Conservation (phyloP, 2,797 vertebrate species). For the Notolepis coatsorum region DNA sequence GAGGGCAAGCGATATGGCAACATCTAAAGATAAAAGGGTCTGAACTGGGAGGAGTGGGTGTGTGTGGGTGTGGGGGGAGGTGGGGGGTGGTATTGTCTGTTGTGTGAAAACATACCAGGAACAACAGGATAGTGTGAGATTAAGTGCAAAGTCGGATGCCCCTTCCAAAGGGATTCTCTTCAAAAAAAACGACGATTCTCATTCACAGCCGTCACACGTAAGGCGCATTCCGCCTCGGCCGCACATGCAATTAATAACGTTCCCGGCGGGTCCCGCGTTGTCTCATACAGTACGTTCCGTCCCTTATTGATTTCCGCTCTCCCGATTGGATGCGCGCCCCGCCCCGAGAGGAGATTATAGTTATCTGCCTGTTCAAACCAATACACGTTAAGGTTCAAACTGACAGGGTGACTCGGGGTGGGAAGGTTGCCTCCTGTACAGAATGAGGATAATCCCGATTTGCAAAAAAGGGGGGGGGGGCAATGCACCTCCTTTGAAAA, state of each 20-base stretch:
- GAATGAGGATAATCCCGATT: slow-evolving; percentile 20
- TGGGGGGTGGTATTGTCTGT: too few species aligned
- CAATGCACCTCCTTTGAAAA: slow-evolving; percentile 21
- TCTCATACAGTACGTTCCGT: slow-evolving; percentile 34
- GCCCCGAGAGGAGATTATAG: slow-evolving; percentile 45
- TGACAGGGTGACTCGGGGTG: slow-evolving; percentile 32
- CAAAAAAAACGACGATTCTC: neutral
- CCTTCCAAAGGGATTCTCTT: neutral
- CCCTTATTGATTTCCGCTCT: slow-evolving; percentile 55
- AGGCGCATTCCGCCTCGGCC: slow-evolving; percentile 15
- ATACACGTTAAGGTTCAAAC: slow-evolving; percentile 44
- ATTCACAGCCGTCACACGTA: slow-evolving; percentile 3
- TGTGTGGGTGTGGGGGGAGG: too few species aligned
- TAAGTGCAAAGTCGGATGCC: neutral
- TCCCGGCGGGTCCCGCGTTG: slow-evolving; percentile 27
- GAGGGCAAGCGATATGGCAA: slow-evolving; percentile 10
- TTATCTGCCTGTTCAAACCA: slow-evolving; percentile 43
- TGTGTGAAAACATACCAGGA: neutral
- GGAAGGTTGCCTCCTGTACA: slow-evolving; percentile 33
- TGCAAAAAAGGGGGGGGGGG: slow-evolving; percentile 30
- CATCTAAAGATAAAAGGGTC: slow-evolving; percentile 19
- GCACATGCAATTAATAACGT: slow-evolving; percentile 38
- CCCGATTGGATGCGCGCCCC: slow-evolving; percentile 26
- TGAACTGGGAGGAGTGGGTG: neutral
- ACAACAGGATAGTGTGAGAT: neutral